Conservation (phyloP, 2,113 vertebrate species). For the Xenus cinereus region DNA sequence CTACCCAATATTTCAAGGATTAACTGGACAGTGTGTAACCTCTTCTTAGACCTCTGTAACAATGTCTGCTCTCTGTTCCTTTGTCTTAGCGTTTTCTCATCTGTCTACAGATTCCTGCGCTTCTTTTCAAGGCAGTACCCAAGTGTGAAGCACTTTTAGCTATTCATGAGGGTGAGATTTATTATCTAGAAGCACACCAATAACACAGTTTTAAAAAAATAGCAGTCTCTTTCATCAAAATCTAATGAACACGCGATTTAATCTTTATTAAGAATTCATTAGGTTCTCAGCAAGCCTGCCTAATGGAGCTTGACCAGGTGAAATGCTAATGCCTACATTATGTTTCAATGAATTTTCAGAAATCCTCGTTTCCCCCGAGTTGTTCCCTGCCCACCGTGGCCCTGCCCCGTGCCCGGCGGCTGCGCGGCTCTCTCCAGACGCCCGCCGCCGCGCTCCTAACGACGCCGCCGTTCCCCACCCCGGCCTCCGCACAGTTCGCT, state of each 20-base stretch:
- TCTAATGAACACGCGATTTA: slow-evolving; percentile 23
- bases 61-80: slow-evolving; percentile 26
- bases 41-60: not conserved
- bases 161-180: not conserved
- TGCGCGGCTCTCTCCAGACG: slow-evolving; percentile 18
- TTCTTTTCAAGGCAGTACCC: not conserved
- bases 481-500: slow-evolving; percentile 17
- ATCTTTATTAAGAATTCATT: slow-evolving; percentile 56
- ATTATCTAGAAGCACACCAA: slow-evolving; percentile 40
- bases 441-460: slow-evolving; percentile 18
- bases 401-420: not conserved
- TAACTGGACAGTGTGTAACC: not conserved
- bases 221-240: slow-evolving; percentile 53
- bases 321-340: slow-evolving; percentile 52
- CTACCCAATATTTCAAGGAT: slow-evolving; percentile 2
- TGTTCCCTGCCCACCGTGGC: not conserved
- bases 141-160: not conserved
- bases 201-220: slow-evolving; percentile 40
- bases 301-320: slow-evolving; percentile 48
- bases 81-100: slow-evolving; percentile 22
- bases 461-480: slow-evolving; percentile 47
- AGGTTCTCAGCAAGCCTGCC: slow-evolving; percentile 42
- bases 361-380: not conserved
- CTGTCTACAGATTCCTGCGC: not conserved
- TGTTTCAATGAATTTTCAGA: slow-evolving; percentile 35